Evolutionary conservation across 2,888 invertebrate species (phyloP).

Genomic region (Oscheius sp.): DNA sequence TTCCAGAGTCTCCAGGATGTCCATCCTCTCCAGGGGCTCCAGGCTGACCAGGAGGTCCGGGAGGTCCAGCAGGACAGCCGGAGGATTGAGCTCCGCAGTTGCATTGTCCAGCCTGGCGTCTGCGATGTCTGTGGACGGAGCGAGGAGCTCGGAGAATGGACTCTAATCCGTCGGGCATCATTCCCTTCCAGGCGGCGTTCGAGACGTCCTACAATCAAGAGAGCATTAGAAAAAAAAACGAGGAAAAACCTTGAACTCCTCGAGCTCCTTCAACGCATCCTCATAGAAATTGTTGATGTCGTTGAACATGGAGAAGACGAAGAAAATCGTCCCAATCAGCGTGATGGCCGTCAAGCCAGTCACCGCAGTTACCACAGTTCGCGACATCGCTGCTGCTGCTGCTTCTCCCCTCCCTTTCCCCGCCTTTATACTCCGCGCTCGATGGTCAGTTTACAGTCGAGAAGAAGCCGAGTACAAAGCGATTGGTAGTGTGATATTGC

Average conservation of each 20-base stretch:
- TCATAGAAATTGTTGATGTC: slow-evolving; percentile 30
- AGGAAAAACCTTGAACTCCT: slow-evolving; percentile 19
- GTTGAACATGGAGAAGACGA: slow-evolving; percentile 25
- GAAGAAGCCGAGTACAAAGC: slow-evolving; percentile 12
- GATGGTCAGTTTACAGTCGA: slow-evolving; percentile 23
- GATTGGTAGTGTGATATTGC: background rate
- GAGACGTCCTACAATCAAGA: background rate
- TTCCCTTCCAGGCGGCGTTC: slow-evolving; percentile 25
- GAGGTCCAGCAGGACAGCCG: slow-evolving; percentile 22
- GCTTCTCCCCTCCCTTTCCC: background rate
- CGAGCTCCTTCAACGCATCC: slow-evolving; percentile 10
- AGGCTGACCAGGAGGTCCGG: slow-evolving; percentile 24
- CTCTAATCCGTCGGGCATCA: slow-evolving; percentile 14
- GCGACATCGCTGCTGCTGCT: background rate
- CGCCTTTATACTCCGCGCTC: background rate
- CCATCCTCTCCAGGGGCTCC: slow-evolving; percentile 22
- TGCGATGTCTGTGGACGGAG: background rate
- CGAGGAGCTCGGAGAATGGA: slow-evolving; percentile 12
- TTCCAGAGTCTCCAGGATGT: slow-evolving; percentile 15
- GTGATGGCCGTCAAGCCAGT: slow-evolving; percentile 18
- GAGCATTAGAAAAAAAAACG: background rate
- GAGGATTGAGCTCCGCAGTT: slow-evolving; percentile 12
- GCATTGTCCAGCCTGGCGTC: slow-evolving; percentile 21
- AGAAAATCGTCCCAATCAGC: slow-evolving; percentile 17
- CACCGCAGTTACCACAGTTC: slow-evolving; percentile 24